Conservation (phyloP, 2,888 invertebrate species). For the Ophonus ardosiacus region DNA sequence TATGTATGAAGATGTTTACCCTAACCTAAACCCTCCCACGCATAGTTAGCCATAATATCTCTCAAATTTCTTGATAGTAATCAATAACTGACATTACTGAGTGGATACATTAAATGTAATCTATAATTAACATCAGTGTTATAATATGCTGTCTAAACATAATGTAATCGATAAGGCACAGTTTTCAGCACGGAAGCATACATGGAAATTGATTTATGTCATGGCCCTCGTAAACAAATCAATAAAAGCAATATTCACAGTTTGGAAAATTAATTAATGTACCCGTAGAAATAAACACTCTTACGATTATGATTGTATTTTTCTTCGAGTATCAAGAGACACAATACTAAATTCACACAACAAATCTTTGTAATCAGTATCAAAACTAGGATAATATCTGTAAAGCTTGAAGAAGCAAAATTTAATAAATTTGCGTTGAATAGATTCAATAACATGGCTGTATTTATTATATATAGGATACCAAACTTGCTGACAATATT, state of each 20-base stretch:
- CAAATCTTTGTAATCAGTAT: too few species aligned
- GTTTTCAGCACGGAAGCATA: neutral
- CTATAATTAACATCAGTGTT: neutral
- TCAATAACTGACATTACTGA: neutral
- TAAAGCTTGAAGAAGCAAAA: too few species aligned
- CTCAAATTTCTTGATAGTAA: neutral
- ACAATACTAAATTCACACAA: too few species aligned
- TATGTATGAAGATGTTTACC: neutral
- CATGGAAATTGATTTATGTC: neutral
- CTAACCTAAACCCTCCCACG: neutral
- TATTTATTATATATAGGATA: too few species aligned
- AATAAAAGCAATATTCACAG: neutral
- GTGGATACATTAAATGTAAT: neutral
- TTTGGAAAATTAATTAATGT: too few species aligned
- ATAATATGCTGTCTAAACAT: neutral
- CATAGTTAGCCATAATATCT: neutral
- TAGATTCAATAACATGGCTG: too few species aligned
- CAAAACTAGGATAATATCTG: too few species aligned
- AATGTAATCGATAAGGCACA: neutral
- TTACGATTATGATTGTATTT: too few species aligned
- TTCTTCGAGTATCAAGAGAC: too few species aligned
- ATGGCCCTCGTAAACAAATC: neutral
- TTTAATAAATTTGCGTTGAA: too few species aligned
- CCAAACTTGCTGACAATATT: too few species aligned
- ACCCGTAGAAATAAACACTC: too few species aligned